phyloP scores from a whole-genome alignment of 2,113 vertebrate species.

The Lanius collurio region DNA sequence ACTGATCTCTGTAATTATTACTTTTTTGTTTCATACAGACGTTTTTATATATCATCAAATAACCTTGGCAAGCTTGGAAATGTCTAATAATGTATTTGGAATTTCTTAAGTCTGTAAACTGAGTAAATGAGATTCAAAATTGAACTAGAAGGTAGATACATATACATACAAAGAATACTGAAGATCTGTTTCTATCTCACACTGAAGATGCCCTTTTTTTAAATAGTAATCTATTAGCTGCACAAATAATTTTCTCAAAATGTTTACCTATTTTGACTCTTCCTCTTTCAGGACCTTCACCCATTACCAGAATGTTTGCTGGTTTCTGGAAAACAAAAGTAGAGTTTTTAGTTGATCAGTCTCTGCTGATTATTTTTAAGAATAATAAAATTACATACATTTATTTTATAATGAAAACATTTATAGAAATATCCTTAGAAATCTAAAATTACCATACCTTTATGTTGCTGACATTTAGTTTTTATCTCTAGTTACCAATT shows the following conservation, averaged over 20 bases:
- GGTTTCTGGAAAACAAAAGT: constrained; percentile 86
- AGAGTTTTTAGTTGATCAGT: constrained; percentile 52
- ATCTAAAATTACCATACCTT: background rate
- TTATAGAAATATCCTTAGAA: background rate
- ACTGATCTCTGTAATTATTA: background rate
- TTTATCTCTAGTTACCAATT: background rate
- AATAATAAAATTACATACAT: background rate
- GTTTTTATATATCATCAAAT: background rate
- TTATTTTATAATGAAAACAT: background rate
- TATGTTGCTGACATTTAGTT: background rate
- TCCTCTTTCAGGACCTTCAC: constrained; percentile 90
- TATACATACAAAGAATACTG: background rate
- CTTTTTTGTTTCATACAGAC: background rate
- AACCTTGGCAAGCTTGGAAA: background rate
- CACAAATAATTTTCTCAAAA: background rate
- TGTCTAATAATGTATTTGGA: background rate
- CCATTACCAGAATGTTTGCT: constrained; percentile 94
- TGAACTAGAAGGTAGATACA: background rate
- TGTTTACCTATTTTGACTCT: constrained; percentile 89
- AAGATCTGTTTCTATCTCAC: background rate
- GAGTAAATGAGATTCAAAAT: background rate
- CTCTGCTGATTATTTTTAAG: background rate
- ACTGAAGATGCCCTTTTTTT: background rate
- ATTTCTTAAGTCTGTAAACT: background rate
- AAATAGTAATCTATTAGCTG: background rate